Evolutionary conservation across 2,113 vertebrate species (phyloP), one percentile per base, ranked within the genome.

Genomic region (Caranx ignobilis): DNA sequence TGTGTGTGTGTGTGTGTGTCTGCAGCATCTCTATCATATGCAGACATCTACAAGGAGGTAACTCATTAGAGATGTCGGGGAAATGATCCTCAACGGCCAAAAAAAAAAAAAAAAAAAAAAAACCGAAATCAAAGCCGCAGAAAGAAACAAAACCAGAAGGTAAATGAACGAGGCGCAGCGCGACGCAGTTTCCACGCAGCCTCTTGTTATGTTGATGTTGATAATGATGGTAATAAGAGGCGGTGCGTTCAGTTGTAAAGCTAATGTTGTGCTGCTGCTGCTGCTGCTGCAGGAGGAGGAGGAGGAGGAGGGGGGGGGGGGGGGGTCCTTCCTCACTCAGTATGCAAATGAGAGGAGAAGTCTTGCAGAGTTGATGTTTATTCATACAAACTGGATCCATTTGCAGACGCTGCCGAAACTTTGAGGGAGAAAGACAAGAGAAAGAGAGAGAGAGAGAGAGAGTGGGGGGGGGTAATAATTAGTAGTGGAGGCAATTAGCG

Each of bases 321-420:
- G 52, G 71, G 80, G 75, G 55, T 68, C 64, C 41, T 55, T 72
- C 63, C 71, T 77, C 74, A 55, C 67, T 83, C 78, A 70, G 54
- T 69, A 85, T 93, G 89, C 86, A 88, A 92, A 93, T 80, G 11
- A 2, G 10, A 5, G 43, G 4, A 12, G 59, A 37, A 86, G 89
- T 84, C 70, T 73, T 16, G 1, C 18, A 19, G 81, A 59, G 71
- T 66, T 55, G 55, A 89, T 94, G 91, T 94, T 95, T 93, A 93
- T 88, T 93, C 91, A 88, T 85, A 76, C 82, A 91, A 74, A 94
- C 90, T 83, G 93, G 92, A 92, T 91, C 76, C 50, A 91, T 92
- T 94, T 81, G 81, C 91, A 93, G 91, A 90, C 85, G 82, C 85
- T 81, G 82, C 85, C 83, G 79, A 89, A 85, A 89, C 55, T 74